Evolutionary conservation across 2,113 vertebrate species (phyloP), one percentile per base, ranked within the genome.

Genomic region (Eleginops maclovinus): DNA sequence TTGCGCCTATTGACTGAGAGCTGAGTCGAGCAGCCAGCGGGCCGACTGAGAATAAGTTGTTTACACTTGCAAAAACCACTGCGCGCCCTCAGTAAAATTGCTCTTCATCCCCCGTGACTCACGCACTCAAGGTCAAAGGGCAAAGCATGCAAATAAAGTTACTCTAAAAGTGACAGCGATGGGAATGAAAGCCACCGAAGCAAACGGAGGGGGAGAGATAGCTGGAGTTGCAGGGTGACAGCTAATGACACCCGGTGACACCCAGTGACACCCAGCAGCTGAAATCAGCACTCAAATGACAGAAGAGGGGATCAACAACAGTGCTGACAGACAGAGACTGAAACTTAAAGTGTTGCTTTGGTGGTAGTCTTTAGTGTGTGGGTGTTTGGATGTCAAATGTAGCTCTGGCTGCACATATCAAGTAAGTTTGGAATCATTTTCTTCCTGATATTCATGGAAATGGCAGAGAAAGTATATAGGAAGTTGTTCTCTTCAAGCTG

Each of bases 1-100:
- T 81, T 0, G 62, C 21, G 49, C 72, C 82, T 89, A 61, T 87
- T 88, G 89, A 88, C 89, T 84, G 86, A 81, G 83, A 85, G 87
- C 76, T 22, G 76, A 87, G 85, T 83, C 1, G 78, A 84, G 83
- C 77, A 69, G 82, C 84, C 77, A 1, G 54, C 26, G 7, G 83
- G 84, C 77, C 76, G 58, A 83, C 84, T 81, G 89, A 92, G 89
- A 83, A 89, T 83, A 83, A 87, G 75, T 75, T 92, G 89, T 92
- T 92, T 91, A 91, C 89, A 91, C 82, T 88, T 89, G 82, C 87
- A 81, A 75, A 91, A 87, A 74, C 22, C 67, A 44, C 56, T 0
- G 63, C 41, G 79, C 40, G 16, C 59, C 79, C 67, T 81, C 79
- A 22, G 69, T 83, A 24, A 88, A 82, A 83, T 36, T 75, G 76